Conservation (phyloP, 2,888 invertebrate genomes). For the Eupithecia dodoneata region DNA sequence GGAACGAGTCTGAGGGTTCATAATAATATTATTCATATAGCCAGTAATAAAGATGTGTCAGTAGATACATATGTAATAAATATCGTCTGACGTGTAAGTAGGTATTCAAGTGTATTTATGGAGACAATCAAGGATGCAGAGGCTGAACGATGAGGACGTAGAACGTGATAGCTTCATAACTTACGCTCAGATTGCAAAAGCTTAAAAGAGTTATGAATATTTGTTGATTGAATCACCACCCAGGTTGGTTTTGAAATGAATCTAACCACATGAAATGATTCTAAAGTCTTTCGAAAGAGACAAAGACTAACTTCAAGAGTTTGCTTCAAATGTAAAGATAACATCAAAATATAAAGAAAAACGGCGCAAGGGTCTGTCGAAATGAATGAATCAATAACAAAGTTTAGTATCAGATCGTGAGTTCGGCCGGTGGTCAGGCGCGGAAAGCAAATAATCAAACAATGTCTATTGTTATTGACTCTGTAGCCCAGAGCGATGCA, state of each 20-base stretch:
- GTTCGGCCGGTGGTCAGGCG: slow-evolving; percentile 38
- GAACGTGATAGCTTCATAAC: slow-evolving; percentile 41
- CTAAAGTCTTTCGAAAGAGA: neutral
- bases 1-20: slow-evolving; percentile 57
- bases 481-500: slow-evolving; percentile 62
- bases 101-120: slow-evolving; percentile 42
- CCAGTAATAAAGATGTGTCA: slow-evolving; percentile 65
- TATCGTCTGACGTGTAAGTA: slow-evolving; percentile 48
- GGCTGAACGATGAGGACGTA: slow-evolving; percentile 40
- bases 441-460: slow-evolving; percentile 59
- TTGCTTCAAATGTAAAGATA: neutral
- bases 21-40: slow-evolving; percentile 73
- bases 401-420: slow-evolving; percentile 33
- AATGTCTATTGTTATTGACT: slow-evolving; percentile 65
- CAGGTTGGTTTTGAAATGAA: neutral
- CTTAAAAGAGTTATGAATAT: slow-evolving; percentile 6
- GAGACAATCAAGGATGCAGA: slow-evolving; percentile 44
- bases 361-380: neutral
- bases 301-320: neutral
- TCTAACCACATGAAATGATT: neutral
- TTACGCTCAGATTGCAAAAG: slow-evolving; percentile 15
- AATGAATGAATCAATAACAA: neutral
- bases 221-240: slow-evolving; percentile 11
- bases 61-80: slow-evolving; percentile 57
- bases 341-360: neutral